Evolutionary conservation across 1,140 invertebrate species (phyloP), one percentile per base, ranked within the genome.

Genomic region (Scaptomyza pallida): DNA sequence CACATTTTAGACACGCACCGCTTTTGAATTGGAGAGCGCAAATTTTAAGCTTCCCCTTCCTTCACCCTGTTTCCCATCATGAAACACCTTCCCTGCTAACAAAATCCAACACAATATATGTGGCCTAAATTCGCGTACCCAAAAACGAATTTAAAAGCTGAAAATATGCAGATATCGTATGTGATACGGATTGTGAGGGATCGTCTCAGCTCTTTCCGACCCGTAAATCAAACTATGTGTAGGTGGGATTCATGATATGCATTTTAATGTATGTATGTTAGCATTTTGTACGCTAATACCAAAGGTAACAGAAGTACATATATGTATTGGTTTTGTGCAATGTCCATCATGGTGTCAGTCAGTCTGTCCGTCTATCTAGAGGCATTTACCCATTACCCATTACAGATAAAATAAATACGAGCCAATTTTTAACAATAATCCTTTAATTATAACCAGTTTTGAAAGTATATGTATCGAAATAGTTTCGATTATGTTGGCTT

Each of bases 111-210:
- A 30, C 13, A 26, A 37, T 15, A 23, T 30, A n/a, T 41, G 9
- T 81, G 72, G 54, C 78, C 72, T 48, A 76, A 76, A 76, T 80
- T 76, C 55, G 57, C 48, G 26, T 47, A 48, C 37, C 51, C 30
- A 59, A 65, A 80, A 62, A 75, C 72, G 40, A 70, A 51, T 69
- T 45, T 41, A 12, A 54, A 60, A 72, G 61, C 76, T 80, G 77
- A 80, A 80, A 80, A 75, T 79, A 79, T 79, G 76, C 77, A 75
- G 51, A 79, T 48, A 48, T 47, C 51, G 44, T 70, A 47, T 48
- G 4, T 17, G 10, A 62, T 50, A 33, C 33, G 10, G 23, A 15
- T 40, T 44, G 9, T 15, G 16, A 19, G 41, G 41, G 41, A 44
- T 43, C 37, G 37, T 30, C 16, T 8, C n/a, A n/a, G n/a, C n/a